A percentile compares a stretch with the other conserved stretches of the same genome.
Conservation (phyloP, 2,113 vertebrate genomes). For the Ceuthmochares aereus region DNA sequence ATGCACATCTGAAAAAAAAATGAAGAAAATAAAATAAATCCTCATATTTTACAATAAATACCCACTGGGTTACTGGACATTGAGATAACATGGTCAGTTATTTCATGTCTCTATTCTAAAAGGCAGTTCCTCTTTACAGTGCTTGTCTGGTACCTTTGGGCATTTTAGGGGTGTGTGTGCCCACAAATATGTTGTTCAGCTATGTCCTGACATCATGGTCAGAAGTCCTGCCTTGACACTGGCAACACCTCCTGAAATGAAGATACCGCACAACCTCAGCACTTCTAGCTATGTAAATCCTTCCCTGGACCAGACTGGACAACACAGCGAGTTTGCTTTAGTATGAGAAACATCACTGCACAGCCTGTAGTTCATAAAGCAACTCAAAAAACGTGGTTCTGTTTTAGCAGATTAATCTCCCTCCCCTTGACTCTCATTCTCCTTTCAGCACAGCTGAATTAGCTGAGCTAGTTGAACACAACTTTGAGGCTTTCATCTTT, state of each 20-base stretch:
- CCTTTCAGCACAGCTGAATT: background rate
- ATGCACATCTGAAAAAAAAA: background rate
- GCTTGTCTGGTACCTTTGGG: background rate
- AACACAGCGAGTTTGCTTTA: accelerated
- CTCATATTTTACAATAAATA: background rate
- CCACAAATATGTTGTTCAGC: background rate
- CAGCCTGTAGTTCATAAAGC: background rate
- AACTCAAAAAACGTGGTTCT: accelerated
- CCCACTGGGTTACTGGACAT: background rate
- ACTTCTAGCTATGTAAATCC: background rate
- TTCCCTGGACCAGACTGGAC: background rate
- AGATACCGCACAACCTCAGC: background rate
- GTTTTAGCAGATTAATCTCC: background rate
- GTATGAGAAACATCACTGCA: background rate
- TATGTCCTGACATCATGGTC: background rate
- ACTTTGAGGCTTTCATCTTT: background rate
- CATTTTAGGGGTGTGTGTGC: background rate
- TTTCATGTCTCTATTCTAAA: background rate
- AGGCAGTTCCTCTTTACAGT: background rate
- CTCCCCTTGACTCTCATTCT: background rate
- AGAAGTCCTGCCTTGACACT: background rate
- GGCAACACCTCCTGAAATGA: background rate
- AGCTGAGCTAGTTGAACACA: background rate
- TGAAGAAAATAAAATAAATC: background rate
- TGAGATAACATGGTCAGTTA: background rate